These are phyloP conservation scores for Gulo gulo DNA, from an alignment of 2,113 vertebrate species.

Conservation along the genomic window DNA sequence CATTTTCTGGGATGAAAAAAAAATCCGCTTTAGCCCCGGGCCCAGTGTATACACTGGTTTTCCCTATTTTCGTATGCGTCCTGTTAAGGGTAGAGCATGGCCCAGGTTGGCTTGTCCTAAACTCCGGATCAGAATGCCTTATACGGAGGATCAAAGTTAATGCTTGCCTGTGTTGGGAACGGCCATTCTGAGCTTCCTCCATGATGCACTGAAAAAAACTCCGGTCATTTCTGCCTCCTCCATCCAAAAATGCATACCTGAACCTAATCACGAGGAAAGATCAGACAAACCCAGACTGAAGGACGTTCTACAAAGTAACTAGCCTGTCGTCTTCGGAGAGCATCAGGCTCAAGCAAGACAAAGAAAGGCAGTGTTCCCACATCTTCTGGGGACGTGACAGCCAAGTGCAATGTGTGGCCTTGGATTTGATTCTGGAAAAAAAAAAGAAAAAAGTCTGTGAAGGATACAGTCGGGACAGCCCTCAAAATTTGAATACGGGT, in stretches of 20 bases:
- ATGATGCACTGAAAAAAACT: not conserved
- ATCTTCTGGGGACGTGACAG: rapidly evolving
- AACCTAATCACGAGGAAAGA: not conserved
- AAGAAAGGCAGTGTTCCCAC: not conserved
- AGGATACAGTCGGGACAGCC: not conserved
- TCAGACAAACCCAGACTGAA: not conserved
- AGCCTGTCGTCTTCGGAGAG: not conserved
- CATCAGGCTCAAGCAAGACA: not conserved
- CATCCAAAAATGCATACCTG: not conserved
- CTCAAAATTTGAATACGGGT: not conserved
- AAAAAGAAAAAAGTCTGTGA: not conserved
- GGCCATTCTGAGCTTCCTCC: not conserved
- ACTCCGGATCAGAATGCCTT: not conserved
- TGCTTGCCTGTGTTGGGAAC: rapidly evolving
- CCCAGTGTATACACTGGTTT: not conserved
- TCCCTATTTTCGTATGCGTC: not conserved
- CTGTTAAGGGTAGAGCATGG: not conserved
- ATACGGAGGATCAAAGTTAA: too few relatives aligned
- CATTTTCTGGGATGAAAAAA: not conserved
- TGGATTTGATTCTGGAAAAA: not conserved
- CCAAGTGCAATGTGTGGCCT: not conserved
- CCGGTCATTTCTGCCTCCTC: not conserved
- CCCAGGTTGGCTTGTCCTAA: not conserved
- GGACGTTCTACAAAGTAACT: not conserved
- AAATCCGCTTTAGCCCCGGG: not conserved